A percentile compares a stretch with the other conserved stretches of the same genome.
phyloP scores from a whole-genome alignment of 1,140 invertebrate species.

The Drosophila guanche region DNA sequence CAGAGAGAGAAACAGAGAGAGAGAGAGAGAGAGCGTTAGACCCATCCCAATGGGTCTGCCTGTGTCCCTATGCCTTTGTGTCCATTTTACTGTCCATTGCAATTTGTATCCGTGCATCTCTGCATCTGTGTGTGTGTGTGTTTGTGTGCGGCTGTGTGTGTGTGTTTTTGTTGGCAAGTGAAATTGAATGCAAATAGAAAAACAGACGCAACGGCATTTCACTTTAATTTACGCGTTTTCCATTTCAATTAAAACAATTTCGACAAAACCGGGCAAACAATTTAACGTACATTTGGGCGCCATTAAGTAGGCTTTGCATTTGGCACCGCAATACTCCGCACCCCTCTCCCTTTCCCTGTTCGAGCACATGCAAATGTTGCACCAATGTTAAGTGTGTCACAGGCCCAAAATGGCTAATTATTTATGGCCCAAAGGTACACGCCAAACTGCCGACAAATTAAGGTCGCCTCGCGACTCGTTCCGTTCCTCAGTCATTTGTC shows the following conservation, averaged over 20 bases:
- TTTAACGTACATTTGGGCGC: slow-evolving; percentile 63
- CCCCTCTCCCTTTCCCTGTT: slow-evolving; percentile 26
- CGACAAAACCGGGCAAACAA: slow-evolving; percentile 41
- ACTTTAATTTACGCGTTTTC: slow-evolving; percentile 79
- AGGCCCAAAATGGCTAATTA: slow-evolving; percentile 63
- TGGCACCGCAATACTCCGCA: not conserved
- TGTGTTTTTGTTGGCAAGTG: slow-evolving; percentile 64
- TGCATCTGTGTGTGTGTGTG: slow-evolving; percentile 6
- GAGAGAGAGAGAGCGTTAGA: too few species aligned
- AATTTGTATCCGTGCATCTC: slow-evolving; percentile 50
- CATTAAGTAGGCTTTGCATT: slow-evolving; percentile 69
- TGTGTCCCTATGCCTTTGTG: slow-evolving; percentile 4
- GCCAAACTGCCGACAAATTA: slow-evolving; percentile 21
- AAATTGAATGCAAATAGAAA: slow-evolving; percentile 80
- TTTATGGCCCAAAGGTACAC: slow-evolving; percentile 62
- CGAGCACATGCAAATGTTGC: slow-evolving; percentile 62
- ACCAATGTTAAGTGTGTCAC: slow-evolving; percentile 49
- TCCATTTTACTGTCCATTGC: slow-evolving; percentile 67
- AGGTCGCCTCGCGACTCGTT: slow-evolving; percentile 35
- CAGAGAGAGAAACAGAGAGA: not conserved
- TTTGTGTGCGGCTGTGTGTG: slow-evolving; percentile 1
- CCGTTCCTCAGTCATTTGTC: slow-evolving; percentile 41
- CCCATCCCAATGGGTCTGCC: not conserved
- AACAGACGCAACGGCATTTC: slow-evolving; percentile 57
- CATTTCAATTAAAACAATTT: slow-evolving; percentile 80